Conservation (phyloP, 2,797 vertebrate genomes). For the Sebastes melanostomus region DNA sequence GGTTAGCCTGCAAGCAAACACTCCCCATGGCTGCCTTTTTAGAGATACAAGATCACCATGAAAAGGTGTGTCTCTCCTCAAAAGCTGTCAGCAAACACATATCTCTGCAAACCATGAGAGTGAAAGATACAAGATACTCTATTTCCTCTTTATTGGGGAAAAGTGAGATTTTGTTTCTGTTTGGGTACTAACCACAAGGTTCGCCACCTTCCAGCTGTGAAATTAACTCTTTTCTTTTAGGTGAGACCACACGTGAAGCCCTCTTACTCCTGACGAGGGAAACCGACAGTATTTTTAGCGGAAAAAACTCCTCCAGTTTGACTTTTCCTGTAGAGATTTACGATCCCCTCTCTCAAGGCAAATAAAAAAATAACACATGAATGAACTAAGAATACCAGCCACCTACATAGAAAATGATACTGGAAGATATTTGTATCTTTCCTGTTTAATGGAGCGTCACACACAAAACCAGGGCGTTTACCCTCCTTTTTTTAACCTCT, state of each 20-base stretch:
- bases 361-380: slow-evolving; percentile 58
- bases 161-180: slow-evolving; percentile 39
- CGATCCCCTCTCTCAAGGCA: slow-evolving; percentile 58
- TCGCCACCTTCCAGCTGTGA: slow-evolving; percentile 79
- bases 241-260: slow-evolving; percentile 85
- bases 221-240: slow-evolving; percentile 75
- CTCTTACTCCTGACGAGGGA: slow-evolving; percentile 71
- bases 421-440: slow-evolving; percentile 50
- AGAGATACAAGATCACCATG: slow-evolving; percentile 12
- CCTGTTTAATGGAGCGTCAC: slow-evolving; percentile 23
- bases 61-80: slow-evolving; percentile 9
- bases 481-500: neutral
- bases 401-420: slow-evolving; percentile 73
- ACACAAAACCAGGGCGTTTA: slow-evolving; percentile 7
- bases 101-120: neutral
- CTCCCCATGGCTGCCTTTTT: slow-evolving; percentile 23
- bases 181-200: slow-evolving; percentile 49
- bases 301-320: slow-evolving; percentile 50
- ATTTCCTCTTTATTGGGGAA: slow-evolving; percentile 26
- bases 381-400: slow-evolving; percentile 74
- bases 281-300: slow-evolving; percentile 75
- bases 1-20: slow-evolving; percentile 32
- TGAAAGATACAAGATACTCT: slow-evolving; percentile 2
- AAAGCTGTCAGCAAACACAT: slow-evolving; percentile 26
- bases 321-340: slow-evolving; percentile 75